phyloP scores from a whole-genome alignment of 1,140 invertebrate species.

The Amyelois transitella region DNA sequence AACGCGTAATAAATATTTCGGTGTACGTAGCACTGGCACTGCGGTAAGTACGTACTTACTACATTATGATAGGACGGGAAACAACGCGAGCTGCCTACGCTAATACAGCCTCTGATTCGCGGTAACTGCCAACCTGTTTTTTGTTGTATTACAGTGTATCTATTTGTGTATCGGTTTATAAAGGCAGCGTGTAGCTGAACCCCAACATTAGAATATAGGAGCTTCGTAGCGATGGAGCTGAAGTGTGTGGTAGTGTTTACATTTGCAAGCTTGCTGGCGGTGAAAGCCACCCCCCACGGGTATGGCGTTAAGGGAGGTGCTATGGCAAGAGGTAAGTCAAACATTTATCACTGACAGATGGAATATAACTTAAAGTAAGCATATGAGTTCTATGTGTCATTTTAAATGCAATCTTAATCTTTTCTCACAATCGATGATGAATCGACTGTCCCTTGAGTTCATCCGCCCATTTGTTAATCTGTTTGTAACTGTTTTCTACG shows the following conservation, averaged over 20 bases:
- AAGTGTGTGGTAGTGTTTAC: constrained; percentile 39
- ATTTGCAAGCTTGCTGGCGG: constrained; percentile 26
- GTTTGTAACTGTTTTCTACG: too few relatives aligned
- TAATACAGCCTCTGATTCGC: constrained; percentile 49
- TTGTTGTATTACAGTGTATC: constrained; percentile 42
- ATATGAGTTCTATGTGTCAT: too few relatives aligned
- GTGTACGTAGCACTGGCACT: background rate
- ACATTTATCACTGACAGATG: background rate
- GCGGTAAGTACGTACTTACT: background rate
- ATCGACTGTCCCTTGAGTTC: too few relatives aligned
- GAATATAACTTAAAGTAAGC: too few relatives aligned
- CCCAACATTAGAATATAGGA: constrained; percentile 52
- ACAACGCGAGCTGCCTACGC: constrained; percentile 38
- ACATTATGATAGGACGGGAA: constrained; percentile 31
- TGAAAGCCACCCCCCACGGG: constrained; percentile 44
- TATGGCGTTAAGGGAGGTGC: constrained; percentile 55
- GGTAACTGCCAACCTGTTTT: constrained; percentile 61
- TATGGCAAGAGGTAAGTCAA: constrained; percentile 36
- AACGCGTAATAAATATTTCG: background rate
- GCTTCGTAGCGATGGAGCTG: constrained; percentile 61
- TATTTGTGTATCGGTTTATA: constrained; percentile 70
- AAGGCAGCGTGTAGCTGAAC: constrained; percentile 37
- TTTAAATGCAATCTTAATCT: too few relatives aligned
- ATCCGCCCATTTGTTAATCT: too few relatives aligned
- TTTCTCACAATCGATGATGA: too few relatives aligned